Evolutionary conservation across 2,888 invertebrate species (phyloP), one percentile per base, ranked within the genome.

Genomic region (Tubulanus polymorphus): DNA sequence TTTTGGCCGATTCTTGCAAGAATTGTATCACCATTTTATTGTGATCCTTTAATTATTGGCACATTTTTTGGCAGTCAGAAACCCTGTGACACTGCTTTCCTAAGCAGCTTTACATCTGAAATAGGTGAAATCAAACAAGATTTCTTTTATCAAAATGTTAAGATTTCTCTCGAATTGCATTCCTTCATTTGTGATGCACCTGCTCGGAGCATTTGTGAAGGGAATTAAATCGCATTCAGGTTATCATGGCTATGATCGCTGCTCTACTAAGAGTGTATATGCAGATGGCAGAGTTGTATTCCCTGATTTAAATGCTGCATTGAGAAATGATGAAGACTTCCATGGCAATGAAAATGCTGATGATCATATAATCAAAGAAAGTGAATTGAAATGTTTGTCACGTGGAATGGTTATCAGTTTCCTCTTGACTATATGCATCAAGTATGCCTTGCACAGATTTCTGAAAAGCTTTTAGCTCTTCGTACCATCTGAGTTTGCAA

Each of bases 361-460:
- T 27, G 29, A 51, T 10, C 57, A 62, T 47, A 58, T 59, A 45
- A 15, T 41, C 26, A 23, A 27, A 3, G 12, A 18, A 5, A 52
- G 56, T 20, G 59, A 60, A 28, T 48, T 63, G 10, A 15, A 48
- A 25, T 50, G 55, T 47, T 35, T 49, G 29, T 53, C 52, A 20
- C 35, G 63, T 20, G 26, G 28, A 23, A 46, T 48, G 37, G 35
- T 57, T 20, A 48, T n/a, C 8, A 23, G 23, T 63, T 63, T 54
- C 56, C 60, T 3, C 48, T 64, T 26, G 62, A 62, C 32, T 62
- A 62, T 50, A 65, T 65, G 73, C 75, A 76, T 48, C 41, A 72
- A 15, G 58, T 71, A 3, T 72, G 68, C 48, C 61, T 75, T 27
- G 75, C 18, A 15, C 18, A 45, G 23, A 53, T 62, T 45, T 62